Percentiles rank a stretch among this genome's conserved stretches.
Conservation (phyloP, 2,888 invertebrate species). For the Eumerus sabulonum region DNA sequence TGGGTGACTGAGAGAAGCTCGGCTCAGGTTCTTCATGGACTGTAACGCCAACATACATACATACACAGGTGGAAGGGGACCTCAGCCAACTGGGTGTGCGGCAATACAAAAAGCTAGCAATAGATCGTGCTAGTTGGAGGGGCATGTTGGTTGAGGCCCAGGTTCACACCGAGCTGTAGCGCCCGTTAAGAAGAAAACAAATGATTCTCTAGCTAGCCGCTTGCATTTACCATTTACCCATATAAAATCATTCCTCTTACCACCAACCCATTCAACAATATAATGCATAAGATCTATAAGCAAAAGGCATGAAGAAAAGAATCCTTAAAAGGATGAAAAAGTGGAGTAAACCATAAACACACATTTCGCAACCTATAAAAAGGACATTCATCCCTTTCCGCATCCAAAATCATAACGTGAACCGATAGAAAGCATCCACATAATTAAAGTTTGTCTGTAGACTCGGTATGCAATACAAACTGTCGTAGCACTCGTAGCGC, state of each 20-base stretch:
- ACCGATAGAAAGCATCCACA: conserved; percentile 54
- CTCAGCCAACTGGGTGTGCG: no score
- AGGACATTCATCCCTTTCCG: conserved; percentile 63
- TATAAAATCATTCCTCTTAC: conserved; percentile 43
- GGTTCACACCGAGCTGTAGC: no score
- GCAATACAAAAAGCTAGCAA: no score
- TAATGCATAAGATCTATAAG: conserved; percentile 43
- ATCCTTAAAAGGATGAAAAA: neutral
- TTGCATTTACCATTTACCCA: conserved; percentile 62
- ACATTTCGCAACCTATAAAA: conserved; percentile 62
- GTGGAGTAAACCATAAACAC: conserved; percentile 51
- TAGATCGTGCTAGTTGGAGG: no score
- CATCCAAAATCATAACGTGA: conserved; percentile 48
- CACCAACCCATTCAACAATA: conserved; percentile 48
- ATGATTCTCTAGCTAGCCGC: no score
- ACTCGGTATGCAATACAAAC: neutral
- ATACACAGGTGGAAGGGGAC: no score
- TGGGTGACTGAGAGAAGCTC: no score
- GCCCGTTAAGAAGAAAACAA: no score
- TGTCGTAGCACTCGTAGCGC: conserved; percentile 3
- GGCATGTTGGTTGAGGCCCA: no score
- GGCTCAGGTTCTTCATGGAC: no score
- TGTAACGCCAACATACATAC: no score
- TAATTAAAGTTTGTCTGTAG: conserved; percentile 62
- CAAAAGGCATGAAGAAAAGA: neutral